Evolutionary conservation across 1,140 invertebrate species (phyloP), one percentile per base, ranked within the genome.

Genomic region (Aphis gossypii): DNA sequence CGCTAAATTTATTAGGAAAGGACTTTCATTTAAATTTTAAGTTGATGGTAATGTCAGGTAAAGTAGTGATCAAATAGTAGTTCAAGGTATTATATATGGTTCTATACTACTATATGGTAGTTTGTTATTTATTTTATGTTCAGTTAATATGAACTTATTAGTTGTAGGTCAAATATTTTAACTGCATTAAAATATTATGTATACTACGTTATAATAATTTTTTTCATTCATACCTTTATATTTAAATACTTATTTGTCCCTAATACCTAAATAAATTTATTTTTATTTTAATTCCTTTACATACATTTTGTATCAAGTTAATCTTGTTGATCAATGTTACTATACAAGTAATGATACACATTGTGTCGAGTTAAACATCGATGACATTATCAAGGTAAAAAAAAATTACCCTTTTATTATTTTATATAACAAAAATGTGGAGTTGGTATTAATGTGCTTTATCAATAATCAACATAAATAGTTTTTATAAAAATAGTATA

Each of bases 391-490:
- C 46, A 88, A 88, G 48, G 48, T 88, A 35, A 51, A 88, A 51
- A 88, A 48, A 9, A 54, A 51, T 35, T 51, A 35, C n/a, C 7
- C n/a, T 35, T n/a, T 21, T 51, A 88, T 88, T 87, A 48, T 48
- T n/a, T 88, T 88, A 4, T 88, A 48, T 6, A 8, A 51, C 18
- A 35, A 35, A 48, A 88, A 88, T 18, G 4, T 48, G 30, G 60
- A n/a, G 14, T n/a, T n/a, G 35, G 44, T 86, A n/a, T 86, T 86
- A n/a, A 86, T 86, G 5, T 88, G 46, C 30, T 30, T 87, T 88
- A 88, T 88, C n/a, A 88, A 44, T 87, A 48, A 87, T 88, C 30
- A 88, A 51, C 83, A 30, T 25, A 86, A 51, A 88, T 88, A 35
- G 51, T 88, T 88, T 88, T 88, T 51, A 88, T 88, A 8, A 21